phyloP scores from a whole-genome alignment of 2,888 invertebrate genomes.

The Gordius sp. region DNA sequence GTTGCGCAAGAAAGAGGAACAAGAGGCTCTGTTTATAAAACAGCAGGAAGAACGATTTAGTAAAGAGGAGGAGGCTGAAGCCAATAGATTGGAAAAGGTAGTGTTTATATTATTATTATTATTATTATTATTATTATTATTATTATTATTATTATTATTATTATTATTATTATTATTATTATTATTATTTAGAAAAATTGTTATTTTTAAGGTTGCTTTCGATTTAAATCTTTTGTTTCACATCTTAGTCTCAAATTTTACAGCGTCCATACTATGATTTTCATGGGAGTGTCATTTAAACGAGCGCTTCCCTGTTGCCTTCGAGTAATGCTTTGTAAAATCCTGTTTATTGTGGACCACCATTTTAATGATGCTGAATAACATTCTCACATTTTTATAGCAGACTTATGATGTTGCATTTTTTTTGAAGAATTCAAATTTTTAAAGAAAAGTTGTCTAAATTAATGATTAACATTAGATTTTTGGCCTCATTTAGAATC shows the following conservation, averaged over 20 bases:
- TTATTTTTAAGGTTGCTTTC: not conserved
- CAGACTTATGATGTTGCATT: no score
- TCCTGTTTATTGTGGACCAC: no score
- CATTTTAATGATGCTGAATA: no score
- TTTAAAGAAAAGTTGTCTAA: no score
- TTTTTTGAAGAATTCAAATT: no score
- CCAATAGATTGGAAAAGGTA: constrained; percentile 35
- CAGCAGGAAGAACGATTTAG: constrained; percentile 41
- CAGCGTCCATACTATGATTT: no score
- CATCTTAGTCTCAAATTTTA: not conserved
- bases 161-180: constrained; percentile 11
- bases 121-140: not conserved
- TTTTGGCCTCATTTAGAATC: no score
- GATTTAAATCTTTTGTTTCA: not conserved
- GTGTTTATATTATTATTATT: constrained; percentile 18
- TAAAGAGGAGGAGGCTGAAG: constrained; percentile 32
- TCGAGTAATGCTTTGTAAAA: no score
- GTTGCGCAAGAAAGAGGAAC: constrained; percentile 36
- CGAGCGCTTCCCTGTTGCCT: no score
- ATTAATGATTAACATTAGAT: no score
- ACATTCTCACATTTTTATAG: no score
- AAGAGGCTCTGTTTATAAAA: constrained; percentile 30
- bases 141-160: constrained; percentile 16
- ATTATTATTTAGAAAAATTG: not conserved
- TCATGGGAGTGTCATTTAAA: no score